Evolutionary conservation across 1,140 invertebrate species (phyloP), one percentile per base, ranked within the genome.

Genomic region (Akabosia matsudoensis): DNA sequence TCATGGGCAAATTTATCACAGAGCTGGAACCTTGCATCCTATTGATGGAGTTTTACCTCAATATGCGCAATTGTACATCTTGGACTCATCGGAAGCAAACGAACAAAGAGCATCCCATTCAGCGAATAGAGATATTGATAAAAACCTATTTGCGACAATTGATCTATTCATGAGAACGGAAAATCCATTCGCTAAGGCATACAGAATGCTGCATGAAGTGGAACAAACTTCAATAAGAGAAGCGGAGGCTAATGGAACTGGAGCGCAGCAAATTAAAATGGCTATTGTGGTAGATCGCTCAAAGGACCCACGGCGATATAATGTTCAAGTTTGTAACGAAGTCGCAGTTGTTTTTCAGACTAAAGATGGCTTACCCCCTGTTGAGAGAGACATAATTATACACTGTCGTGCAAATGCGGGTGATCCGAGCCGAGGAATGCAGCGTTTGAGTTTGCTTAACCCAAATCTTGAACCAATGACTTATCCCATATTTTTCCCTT

Each of bases 1-100:
- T 54, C 79, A 83, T 74, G 84, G 84, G 10, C 82, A 83, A 77
- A 76, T 84, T 0, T 84, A 83, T 78, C 83, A 83, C 71, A 14
- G 67, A 72, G 74, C 77, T 74, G 31, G 74, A 52, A 13, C 78
- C 2, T 33, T 79, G 1, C 73, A 72, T 76, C 72, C 73, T 72
- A 0, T 10, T n/a, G 26, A 24, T 54, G 72, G 76, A 0, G 16
- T 33, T 71, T 1, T 33, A 28, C n/a, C 64, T 74, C 73, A 81
- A 78, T 81, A 73, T 76, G n/a, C 83, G 72, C 74, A 82, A 79
- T 16, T 85, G 74, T 81, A 83, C 81, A 75, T 78, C 33, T 10
- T 79, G 30, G 71, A 78, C 26, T 51, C 67, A n/a, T 51, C 13
- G 74, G 71, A 75, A 28, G 74, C 76, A 54, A 74, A n/a, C 3